phyloP scores from a whole-genome alignment of 2,888 invertebrate species.

The Ochropleura plecta region DNA sequence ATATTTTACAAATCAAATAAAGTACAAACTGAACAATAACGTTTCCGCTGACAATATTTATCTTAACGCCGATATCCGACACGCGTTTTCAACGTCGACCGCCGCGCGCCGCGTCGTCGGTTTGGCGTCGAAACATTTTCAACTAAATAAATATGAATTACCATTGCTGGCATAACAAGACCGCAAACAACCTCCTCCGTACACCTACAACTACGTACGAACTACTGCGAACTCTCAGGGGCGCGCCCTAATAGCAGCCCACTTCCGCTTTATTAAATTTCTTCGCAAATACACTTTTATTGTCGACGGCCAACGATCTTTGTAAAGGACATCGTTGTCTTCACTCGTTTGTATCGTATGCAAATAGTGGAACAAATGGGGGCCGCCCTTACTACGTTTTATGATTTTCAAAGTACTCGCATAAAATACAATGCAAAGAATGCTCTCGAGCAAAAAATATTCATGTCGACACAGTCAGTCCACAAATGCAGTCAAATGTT shows the following conservation, averaged over 20 bases:
- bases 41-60: conserved; percentile 62
- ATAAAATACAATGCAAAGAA: conserved; percentile 78
- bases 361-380: conserved; percentile 87
- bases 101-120: conserved; percentile 9
- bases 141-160: conserved; percentile 75
- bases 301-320: conserved; percentile 86
- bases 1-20: conserved; percentile 43
- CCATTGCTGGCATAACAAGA: conserved; percentile 72
- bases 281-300: conserved; percentile 90
- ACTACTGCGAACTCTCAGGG: conserved; percentile 69
- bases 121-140: conserved; percentile 51
- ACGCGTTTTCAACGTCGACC: conserved; percentile 34
- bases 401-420: conserved; percentile 79
- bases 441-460: conserved; percentile 70
- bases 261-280: conserved; percentile 91
- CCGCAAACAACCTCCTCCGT: conserved; percentile 42
- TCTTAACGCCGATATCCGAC: conserved; percentile 50
- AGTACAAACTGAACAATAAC: conserved; percentile 40
- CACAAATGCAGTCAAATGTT: conserved; percentile 68
- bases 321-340: conserved; percentile 84
- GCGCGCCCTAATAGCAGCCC: conserved; percentile 84
- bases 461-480: conserved; percentile 67
- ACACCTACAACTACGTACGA: conserved; percentile 65
- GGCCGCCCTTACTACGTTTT: conserved; percentile 82
- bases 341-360: conserved; percentile 87